Evolutionary conservation across 2,113 vertebrate genomes (phyloP), one percentile per base, ranked within the genome.

Genomic region (Mugil cephalus): DNA sequence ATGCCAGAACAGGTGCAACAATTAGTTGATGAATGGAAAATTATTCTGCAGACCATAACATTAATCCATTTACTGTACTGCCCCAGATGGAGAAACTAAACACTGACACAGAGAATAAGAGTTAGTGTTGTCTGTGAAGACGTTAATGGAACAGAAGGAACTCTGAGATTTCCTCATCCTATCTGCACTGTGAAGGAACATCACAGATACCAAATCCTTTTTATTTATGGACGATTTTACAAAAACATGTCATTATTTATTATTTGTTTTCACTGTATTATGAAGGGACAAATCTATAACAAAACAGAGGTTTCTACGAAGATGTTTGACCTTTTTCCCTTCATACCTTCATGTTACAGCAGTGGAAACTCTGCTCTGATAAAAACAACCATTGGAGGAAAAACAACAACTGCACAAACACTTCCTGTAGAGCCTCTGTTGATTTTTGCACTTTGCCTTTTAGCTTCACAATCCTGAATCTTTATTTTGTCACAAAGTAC

Each of bases 391-490:
- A 30, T n/a, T 18, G 40, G 66, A 46, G 69, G 30, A 21, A 10
- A 40, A 11, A 42, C 8, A n/a, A 34, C 11, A 1, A 6, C 18
- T 5, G 21, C 36, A 59, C 38, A 21, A 56, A 48, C 24, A 6
- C 50, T 42, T 42, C 39, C 67, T 45, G 30, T 3, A 1, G 19
- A 24, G 19, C 63, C 60, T 55, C 64, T 18, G 54, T 75, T 74
- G 59, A 78, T 82, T 61, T 74, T 72, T 79, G 86, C 89, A 89
- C 80, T 87, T 88, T 86, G 80, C 78, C 82, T 82, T 83, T 74
- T 79, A 77, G 17, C 48, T n/a, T 82, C 71, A 55, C 58, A 68
- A 50, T 69, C 69, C 68, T 69, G 43, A 73, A 36, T 34, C 63
- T 87, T 82, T 77, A 70, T 85, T 77, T 80, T 55, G 51, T 48